Conservation (phyloP, 1,140 invertebrate species). For the Zophobas morio region DNA sequence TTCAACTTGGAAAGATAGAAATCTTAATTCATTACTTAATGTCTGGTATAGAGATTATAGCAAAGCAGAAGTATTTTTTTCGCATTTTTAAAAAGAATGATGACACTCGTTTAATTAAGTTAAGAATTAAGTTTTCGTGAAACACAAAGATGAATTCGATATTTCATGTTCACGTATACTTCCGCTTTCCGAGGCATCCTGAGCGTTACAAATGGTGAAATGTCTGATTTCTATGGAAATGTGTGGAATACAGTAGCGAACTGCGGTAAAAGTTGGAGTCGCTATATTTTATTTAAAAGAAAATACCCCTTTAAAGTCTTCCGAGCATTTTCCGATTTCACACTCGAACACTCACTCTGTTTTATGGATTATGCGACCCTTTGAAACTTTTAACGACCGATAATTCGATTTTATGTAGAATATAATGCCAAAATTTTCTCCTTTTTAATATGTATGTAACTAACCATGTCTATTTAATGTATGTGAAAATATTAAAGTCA, state of each 20-base stretch:
- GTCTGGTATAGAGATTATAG: no score
- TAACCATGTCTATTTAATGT: background rate
- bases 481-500: constrained; percentile 2
- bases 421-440: background rate
- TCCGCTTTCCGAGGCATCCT: no score
- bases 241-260: background rate
- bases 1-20: no score
- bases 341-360: constrained; percentile 17
- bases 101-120: no score
- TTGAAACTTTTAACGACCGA: constrained; percentile 26
- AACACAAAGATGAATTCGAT: no score
- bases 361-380: constrained; percentile 26
- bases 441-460: background rate
- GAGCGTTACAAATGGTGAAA: background rate
- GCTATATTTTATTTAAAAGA: constrained; percentile 12
- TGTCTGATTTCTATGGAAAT: constrained; percentile 5
- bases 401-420: constrained; percentile 23
- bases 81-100: no score
- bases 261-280: background rate
- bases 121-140: no score
- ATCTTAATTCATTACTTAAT: no score
- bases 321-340: constrained; percentile 5
- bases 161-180: no score
- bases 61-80: no score
- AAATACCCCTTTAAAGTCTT: constrained; percentile 10